Evolutionary conservation across 2,797 vertebrate species (phyloP).

Genomic region (Decapterus maruadsi): DNA sequence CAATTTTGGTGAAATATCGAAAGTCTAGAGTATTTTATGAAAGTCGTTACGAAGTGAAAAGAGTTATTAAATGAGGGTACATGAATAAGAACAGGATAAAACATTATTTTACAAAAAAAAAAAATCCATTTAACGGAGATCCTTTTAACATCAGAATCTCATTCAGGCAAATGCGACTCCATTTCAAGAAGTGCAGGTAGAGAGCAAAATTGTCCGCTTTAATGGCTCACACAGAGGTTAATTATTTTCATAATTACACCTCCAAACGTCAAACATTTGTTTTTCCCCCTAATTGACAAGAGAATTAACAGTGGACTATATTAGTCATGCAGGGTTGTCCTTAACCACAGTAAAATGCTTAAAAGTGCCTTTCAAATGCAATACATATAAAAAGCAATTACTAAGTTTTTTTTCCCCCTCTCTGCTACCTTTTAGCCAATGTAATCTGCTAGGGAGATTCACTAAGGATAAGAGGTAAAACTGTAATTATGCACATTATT

Average conservation of each 20-base stretch:
- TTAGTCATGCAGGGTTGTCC: slow-evolving; percentile 69
- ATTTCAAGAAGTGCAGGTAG: slow-evolving; percentile 59
- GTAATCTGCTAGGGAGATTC: slow-evolving; percentile 72
- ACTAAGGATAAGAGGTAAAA: slow-evolving; percentile 77
- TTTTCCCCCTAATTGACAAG: slow-evolving; percentile 80
- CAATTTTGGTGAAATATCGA: slow-evolving; percentile 28
- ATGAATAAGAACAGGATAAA: slow-evolving; percentile 46
- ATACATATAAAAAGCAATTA: slow-evolving; percentile 81
- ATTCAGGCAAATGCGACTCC: slow-evolving; percentile 52
- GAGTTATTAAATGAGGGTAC: slow-evolving; percentile 59
- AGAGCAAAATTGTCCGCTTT: slow-evolving; percentile 66
- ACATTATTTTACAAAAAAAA: slow-evolving; percentile 50
- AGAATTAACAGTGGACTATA: slow-evolving; percentile 79
- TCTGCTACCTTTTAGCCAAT: slow-evolving; percentile 72
- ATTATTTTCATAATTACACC: slow-evolving; percentile 82
- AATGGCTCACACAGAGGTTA: slow-evolving; percentile 73
- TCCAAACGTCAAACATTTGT: slow-evolving; percentile 84
- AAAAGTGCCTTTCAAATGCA: slow-evolving; percentile 72
- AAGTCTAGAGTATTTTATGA: slow-evolving; percentile 28
- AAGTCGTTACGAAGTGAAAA: slow-evolving; percentile 38
- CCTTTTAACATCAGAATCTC: slow-evolving; percentile 42
- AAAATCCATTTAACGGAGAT: slow-evolving; percentile 49
- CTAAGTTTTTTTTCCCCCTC: slow-evolving; percentile 26
- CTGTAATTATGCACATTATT: slow-evolving; percentile 80
- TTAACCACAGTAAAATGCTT: slow-evolving; percentile 62